Conservation (phyloP, 2,797 vertebrate species). For the Sphenopsis melanotis region DNA sequence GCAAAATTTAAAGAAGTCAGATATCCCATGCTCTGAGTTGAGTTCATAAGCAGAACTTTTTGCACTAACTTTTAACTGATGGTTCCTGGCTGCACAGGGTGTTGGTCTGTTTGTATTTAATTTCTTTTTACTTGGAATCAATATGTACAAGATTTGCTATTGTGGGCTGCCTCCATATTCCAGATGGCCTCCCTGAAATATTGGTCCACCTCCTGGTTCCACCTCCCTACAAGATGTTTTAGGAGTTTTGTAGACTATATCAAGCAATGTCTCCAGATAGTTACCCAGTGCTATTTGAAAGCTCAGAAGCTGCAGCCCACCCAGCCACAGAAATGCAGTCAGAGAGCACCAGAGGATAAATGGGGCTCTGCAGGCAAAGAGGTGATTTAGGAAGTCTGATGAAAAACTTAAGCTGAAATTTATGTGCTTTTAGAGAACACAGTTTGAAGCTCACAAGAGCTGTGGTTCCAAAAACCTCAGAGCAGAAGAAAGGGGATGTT, state of each 20-base stretch:
- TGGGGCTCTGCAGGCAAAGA: background rate
- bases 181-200: slow-evolving; percentile 30
- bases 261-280: background rate
- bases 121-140: background rate
- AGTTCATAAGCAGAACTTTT: background rate
- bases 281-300: background rate
- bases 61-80: background rate
- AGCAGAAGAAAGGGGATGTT: background rate
- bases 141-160: background rate
- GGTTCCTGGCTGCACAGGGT: background rate
- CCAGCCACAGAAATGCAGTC: background rate
- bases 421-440: background rate
- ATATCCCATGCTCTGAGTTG: background rate
- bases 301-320: background rate
- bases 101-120: background rate
- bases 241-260: background rate
- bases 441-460: background rate
- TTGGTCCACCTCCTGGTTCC: background rate
- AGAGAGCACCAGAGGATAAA: background rate
- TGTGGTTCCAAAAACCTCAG: background rate
- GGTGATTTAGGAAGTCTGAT: background rate
- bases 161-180: background rate
- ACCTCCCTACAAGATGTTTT: slow-evolving; percentile 31
- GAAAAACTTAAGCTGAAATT: slow-evolving; percentile 7
- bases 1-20: background rate